Evolutionary conservation across 2,888 invertebrate genomes (phyloP).

Genomic region (Sphaerophoria taeniata): DNA sequence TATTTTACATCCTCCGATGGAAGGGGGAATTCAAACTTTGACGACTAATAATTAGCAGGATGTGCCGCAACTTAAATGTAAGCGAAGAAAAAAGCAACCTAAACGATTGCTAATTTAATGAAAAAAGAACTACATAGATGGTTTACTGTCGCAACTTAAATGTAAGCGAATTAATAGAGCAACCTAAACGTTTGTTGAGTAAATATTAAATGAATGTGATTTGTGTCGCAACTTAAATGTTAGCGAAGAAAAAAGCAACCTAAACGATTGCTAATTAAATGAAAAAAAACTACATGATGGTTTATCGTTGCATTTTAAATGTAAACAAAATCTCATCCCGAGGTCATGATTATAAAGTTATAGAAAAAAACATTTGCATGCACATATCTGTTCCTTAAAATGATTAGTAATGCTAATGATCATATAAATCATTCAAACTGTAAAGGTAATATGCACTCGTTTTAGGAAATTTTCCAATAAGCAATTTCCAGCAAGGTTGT

Average conservation of each 20-base stretch:
- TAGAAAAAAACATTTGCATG: background rate
- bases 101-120: constrained; percentile 1
- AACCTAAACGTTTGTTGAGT: constrained; percentile 1
- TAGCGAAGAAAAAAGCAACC: background rate
- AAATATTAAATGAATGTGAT: background rate
- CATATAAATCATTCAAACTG: too few species aligned
- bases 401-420: too few species aligned
- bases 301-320: background rate
- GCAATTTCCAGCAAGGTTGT: too few species aligned
- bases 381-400: background rate
- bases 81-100: background rate
- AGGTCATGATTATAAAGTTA: too few species aligned
- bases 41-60: background rate
- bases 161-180: too few species aligned
- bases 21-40: background rate
- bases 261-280: constrained; percentile 3
- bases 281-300: background rate
- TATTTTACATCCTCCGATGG: background rate
- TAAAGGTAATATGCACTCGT: too few species aligned
- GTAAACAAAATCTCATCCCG: background rate
- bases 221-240: background rate
- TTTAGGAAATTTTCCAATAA: too few species aligned
- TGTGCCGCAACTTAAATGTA: background rate
- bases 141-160: too few species aligned
- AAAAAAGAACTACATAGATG: too few species aligned